Conservation (phyloP, 2,888 invertebrate genomes). For the Acrobasis repandana region DNA sequence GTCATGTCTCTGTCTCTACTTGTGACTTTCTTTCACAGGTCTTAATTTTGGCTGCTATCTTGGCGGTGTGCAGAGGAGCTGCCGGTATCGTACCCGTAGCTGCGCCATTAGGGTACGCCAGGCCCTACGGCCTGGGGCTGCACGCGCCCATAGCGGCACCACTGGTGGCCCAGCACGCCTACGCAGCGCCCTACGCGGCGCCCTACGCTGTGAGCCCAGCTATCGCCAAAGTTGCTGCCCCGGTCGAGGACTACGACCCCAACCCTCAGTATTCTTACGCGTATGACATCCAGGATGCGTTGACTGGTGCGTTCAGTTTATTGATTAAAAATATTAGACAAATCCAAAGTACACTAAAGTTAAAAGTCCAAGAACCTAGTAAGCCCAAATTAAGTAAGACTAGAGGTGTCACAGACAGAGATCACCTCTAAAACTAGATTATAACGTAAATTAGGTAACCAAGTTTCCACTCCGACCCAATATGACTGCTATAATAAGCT, state of each 20-base stretch:
- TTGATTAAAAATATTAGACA: not conserved
- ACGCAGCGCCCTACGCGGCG: slow-evolving; percentile 44
- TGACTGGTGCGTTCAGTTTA: slow-evolving; percentile 79
- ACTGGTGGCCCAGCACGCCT: slow-evolving; percentile 36
- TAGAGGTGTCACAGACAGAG: too few species aligned
- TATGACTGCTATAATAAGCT: too few species aligned
- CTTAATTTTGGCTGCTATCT: slow-evolving; percentile 57
- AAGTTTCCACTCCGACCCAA: too few species aligned
- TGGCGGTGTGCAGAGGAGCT: slow-evolving; percentile 60
- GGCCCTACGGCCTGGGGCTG: slow-evolving; percentile 42
- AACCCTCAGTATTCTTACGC: slow-evolving; percentile 87
- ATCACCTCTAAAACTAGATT: too few species aligned
- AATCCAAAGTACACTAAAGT: too few species aligned
- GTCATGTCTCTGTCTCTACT: not conserved
- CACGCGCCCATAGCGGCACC: slow-evolving; percentile 41
- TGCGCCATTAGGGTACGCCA: slow-evolving; percentile 57
- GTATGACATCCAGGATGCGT: slow-evolving; percentile 86
- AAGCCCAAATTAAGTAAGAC: too few species aligned
- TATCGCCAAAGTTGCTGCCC: slow-evolving; percentile 62
- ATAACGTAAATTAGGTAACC: too few species aligned
- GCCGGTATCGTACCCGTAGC: slow-evolving; percentile 53
- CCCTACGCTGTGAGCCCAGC: slow-evolving; percentile 53
- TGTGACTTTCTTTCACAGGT: slow-evolving; percentile 43
- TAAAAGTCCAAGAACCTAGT: too few species aligned
- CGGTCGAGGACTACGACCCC: slow-evolving; percentile 83